phyloP scores from a whole-genome alignment of 2,113 vertebrate genomes.

The Muscicapa adusta region DNA sequence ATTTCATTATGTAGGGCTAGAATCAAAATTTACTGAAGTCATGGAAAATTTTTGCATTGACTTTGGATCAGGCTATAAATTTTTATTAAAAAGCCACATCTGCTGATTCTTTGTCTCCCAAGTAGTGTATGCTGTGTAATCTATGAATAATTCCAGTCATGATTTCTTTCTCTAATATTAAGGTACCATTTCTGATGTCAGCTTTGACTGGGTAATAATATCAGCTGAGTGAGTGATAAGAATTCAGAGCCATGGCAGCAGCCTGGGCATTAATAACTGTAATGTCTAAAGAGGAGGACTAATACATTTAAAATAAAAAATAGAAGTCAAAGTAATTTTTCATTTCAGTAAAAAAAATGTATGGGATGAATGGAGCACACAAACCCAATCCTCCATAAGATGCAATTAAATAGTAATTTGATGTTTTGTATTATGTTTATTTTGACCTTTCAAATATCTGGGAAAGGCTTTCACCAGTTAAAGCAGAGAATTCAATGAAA shows the following conservation, averaged over 20 bases:
- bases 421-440: neutral
- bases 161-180: slow-evolving; percentile 18
- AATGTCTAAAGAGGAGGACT: slow-evolving; percentile 31
- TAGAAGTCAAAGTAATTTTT: slow-evolving; percentile 34
- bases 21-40: neutral
- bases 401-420: slow-evolving; percentile 24
- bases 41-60: neutral
- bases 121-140: neutral
- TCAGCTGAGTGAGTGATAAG: slow-evolving; percentile 38
- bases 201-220: slow-evolving; percentile 23
- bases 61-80: neutral
- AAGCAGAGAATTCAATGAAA: neutral
- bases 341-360: neutral
- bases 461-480: neutral
- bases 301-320: slow-evolving; percentile 33
- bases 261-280: slow-evolving; percentile 24
- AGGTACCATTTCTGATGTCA: slow-evolving; percentile 44
- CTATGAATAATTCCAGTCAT: slow-evolving; percentile 48
- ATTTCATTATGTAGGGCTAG: neutral
- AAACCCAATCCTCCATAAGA: neutral
- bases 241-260: slow-evolving; percentile 40
- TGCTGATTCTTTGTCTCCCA: neutral
- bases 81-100: neutral
- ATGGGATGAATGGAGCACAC: neutral
- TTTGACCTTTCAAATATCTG: neutral